Evolutionary conservation across 2,113 vertebrate genomes (phyloP), one percentile per base, ranked within the genome.

Genomic region (Vombatus ursinus): DNA sequence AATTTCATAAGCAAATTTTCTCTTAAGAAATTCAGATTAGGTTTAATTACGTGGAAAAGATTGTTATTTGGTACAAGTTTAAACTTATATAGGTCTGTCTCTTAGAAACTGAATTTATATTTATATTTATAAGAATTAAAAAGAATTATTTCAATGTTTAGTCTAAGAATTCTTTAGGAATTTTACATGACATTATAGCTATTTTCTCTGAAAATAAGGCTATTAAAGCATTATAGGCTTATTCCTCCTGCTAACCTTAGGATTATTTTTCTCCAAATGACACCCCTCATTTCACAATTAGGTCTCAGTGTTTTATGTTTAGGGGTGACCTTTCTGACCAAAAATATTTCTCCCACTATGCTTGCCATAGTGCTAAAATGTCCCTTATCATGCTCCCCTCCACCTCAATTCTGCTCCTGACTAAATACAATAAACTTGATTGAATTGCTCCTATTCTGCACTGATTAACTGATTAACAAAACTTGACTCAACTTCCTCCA

Each of bases 31-130:
- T 52, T 92, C 91, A n/a, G 52, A 50, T 50, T 51, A 37, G 1
- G 94, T 48, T 84, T 90, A 77, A 61, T 23, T 53, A 44, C n/a
- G 96, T 49, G 25, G 93, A 91, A 92, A 68, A 28, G 14, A 6
- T 90, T 94, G 93, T n/a, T 57, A n/a, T 94, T 93, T 96, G 93
- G 22, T 51, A 54, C 37, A 92, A 57, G 90, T 92, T 93, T 91
- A 77, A 24, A 7, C 50, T 92, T 31, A n/a, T 19, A 84, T 44
- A 84, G 37, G 19, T 84, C n/a, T 84, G n/a, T 44, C 19, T 84
- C 19, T 7, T 44, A 84, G n/a, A 84, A 44, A 84, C 0, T 44
- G 19, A 84, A 44, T 44, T 77, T 77, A 14, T n/a, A n/a, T 77
- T 77, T 37, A 77, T 77, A n/a, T n/a, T 77, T 77, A n/a, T 77